A percentile compares a stretch with the other conserved stretches of the same genome.
Conservation (phyloP, 2,797 vertebrate species). For the Erpetoichthys calabaricus region DNA sequence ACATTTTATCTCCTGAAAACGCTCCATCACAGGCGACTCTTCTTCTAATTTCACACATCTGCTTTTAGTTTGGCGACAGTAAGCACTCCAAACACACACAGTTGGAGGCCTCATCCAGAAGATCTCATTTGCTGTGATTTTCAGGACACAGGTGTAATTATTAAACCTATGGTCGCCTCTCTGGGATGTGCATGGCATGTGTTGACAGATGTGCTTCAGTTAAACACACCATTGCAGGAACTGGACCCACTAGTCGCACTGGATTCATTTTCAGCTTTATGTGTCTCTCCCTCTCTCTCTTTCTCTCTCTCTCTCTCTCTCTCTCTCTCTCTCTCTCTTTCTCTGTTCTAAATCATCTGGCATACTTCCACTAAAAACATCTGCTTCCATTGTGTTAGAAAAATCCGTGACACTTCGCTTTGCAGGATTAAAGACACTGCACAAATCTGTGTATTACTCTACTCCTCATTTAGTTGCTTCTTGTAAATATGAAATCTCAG, state of each 20-base stretch:
- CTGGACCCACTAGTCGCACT: background rate
- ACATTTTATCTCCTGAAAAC: background rate
- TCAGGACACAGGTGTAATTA: background rate
- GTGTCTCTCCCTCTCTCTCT: background rate
- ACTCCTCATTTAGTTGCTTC: no score
- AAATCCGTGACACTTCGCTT: no score
- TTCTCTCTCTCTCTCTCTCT: constrained; percentile 1
- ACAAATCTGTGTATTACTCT: no score
- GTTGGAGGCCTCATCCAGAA: no score
- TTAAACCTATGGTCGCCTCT: background rate
- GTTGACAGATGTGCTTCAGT: constrained; percentile 4
- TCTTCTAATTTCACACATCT: background rate
- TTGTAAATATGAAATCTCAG: no score
- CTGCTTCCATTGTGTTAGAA: no score
- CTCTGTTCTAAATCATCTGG: no score
- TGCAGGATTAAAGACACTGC: no score
- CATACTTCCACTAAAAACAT: no score
- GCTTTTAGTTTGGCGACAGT: background rate
- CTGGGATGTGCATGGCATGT: background rate
- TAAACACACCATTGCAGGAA: background rate
- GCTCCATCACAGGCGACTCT: background rate
- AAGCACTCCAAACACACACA: no score
- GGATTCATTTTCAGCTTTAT: constrained; percentile 3
- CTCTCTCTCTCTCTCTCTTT: constrained; percentile 1
- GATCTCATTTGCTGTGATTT: background rate